A percentile compares a stretch with the other conserved stretches of the same genome.
phyloP scores from a whole-genome alignment of 1,140 invertebrate genomes.

The Helicoverpa zea region DNA sequence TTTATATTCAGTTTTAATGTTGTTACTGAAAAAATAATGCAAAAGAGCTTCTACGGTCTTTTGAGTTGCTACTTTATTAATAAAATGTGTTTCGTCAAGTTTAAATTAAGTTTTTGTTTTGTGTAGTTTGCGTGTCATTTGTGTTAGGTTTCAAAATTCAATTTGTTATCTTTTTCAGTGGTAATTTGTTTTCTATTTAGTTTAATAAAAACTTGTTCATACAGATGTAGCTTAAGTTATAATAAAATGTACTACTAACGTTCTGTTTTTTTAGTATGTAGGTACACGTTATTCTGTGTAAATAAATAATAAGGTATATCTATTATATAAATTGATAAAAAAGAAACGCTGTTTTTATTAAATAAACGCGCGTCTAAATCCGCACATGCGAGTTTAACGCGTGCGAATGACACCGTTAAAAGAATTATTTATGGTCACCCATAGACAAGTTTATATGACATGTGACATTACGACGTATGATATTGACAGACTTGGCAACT shows the following conservation, averaged over 20 bases:
- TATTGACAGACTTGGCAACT: constrained; percentile 10
- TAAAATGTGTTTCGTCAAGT: constrained; percentile 8
- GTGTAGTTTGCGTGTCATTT: not conserved
- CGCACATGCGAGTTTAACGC: not conserved
- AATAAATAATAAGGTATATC: no score
- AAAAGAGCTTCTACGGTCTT: constrained; percentile 13
- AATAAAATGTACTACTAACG: not conserved
- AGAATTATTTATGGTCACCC: constrained; percentile 58
- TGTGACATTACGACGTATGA: constrained; percentile 10
- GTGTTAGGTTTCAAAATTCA: not conserved
- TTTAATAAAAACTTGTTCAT: no score
- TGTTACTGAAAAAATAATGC: constrained; percentile 39
- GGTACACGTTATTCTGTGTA: no score
- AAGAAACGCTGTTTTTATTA: no score
- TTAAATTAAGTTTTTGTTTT: constrained; percentile 16
- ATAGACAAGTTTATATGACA: constrained; percentile 55
- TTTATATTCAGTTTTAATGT: constrained; percentile 45
- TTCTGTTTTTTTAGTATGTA: not conserved
- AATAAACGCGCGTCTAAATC: no score
- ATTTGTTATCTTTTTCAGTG: not conserved
- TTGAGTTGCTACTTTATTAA: constrained; percentile 21
- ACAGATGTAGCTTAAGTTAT: no score
- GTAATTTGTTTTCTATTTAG: not conserved
- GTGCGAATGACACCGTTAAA: constrained; percentile 59
- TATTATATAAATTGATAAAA: no score